Percentiles rank a stretch among this genome's conserved stretches.
Evolutionary conservation across 2,113 vertebrate species (phyloP).

Genomic region (Sinocyclocheilus anshuiensis): DNA sequence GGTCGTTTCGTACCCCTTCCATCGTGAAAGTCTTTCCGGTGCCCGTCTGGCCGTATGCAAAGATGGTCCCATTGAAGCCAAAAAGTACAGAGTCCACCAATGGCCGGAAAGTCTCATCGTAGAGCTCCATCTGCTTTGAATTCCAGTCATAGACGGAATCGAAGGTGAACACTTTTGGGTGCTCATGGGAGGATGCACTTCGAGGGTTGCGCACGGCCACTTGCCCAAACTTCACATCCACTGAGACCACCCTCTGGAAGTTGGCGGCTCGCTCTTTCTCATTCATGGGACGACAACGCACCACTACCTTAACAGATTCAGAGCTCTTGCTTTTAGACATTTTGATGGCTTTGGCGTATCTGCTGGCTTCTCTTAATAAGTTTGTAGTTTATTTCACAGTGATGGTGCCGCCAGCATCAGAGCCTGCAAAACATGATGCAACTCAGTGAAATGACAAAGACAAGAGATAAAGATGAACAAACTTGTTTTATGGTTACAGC

Average conservation of each 20-base stretch:
- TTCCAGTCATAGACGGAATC: constrained; percentile 95
- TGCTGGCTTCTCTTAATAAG: constrained; percentile 12
- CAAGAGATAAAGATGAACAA: neutral
- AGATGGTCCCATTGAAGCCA: constrained; percentile 97
- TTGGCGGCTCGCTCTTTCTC: constrained; percentile 86
- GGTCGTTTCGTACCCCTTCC: constrained; percentile 92
- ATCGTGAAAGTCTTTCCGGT: constrained; percentile 97
- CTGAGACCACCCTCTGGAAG: constrained; percentile 85
- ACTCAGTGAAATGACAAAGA: neutral
- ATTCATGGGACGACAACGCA: constrained; percentile 96
- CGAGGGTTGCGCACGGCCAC: constrained; percentile 87
- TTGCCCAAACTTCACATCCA: constrained; percentile 95
- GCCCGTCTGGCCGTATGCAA: constrained; percentile 96
- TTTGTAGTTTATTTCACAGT: constrained; percentile 49
- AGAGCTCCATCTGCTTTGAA: constrained; percentile 96
- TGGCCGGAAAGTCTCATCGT: constrained; percentile 94
- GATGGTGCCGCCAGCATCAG: constrained; percentile 52
- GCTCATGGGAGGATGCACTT: constrained; percentile 79
- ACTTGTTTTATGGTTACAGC: neutral
- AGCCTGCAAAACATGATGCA: constrained; percentile 54
- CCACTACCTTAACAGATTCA: constrained; percentile 92
- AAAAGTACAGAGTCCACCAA: constrained; percentile 93
- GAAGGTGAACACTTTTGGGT: constrained; percentile 94
- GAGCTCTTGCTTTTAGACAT: constrained; percentile 92
- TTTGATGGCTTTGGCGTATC: constrained; percentile 45